These are phyloP conservation scores for Sapajus apella DNA, from an alignment of 2,113 vertebrate genomes.

Conservation along the genomic window DNA sequence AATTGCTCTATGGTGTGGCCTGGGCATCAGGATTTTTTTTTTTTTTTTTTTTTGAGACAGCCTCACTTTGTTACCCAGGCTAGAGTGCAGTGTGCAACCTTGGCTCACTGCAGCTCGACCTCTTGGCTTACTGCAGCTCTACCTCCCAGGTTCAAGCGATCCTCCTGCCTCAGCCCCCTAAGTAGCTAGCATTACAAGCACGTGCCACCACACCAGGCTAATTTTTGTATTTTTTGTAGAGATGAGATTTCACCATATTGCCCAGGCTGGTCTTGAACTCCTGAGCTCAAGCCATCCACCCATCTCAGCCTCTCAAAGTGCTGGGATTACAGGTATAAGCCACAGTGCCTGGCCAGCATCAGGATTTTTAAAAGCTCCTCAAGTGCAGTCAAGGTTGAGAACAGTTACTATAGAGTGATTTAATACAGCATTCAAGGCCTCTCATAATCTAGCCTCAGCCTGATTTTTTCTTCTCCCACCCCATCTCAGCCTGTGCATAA, in stretches of 20 bases:
- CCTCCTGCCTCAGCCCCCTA: background rate
- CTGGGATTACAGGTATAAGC: background rate
- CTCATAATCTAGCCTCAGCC: background rate
- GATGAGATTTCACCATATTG: background rate
- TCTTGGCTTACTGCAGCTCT: background rate
- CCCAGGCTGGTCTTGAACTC: background rate
- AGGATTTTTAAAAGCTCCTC: background rate
- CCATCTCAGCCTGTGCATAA: background rate
- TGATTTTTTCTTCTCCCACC: background rate
- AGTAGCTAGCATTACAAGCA: background rate
- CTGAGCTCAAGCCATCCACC: background rate
- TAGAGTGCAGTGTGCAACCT: background rate
- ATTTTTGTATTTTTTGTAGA: background rate
- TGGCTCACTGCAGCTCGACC: background rate
- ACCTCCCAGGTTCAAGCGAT: background rate
- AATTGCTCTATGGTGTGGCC: background rate
- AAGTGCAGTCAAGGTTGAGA: background rate
- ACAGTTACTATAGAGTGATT: background rate
- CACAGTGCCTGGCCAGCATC: background rate
- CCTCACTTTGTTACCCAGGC: background rate
- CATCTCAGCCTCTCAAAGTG: background rate
- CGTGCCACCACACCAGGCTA: background rate
- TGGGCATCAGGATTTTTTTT: background rate
- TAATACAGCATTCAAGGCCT: background rate
- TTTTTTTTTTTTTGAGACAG: background rate